Percentiles rank a stretch among this genome's conserved stretches.
Evolutionary conservation across 2,888 invertebrate species (phyloP).

Genomic region (Limnephilus marmoratus): DNA sequence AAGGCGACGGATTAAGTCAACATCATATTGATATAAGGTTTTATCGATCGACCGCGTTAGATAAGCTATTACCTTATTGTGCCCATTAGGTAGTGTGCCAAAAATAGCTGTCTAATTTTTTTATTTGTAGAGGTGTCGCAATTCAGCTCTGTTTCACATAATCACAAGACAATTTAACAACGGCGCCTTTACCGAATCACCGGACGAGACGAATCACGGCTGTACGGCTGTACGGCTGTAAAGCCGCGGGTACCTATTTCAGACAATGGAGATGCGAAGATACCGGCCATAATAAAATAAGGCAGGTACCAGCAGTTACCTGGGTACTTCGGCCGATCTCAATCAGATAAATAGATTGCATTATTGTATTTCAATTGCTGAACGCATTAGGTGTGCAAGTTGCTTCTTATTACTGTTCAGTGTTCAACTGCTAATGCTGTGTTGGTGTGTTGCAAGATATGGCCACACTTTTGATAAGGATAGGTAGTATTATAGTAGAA

Average conservation of each 20-base stretch:
- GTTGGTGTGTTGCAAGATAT: not conserved
- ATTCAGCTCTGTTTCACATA: not conserved
- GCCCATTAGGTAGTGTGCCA: not conserved
- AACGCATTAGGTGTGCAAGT: not conserved
- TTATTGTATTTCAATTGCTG: conserved; percentile 39
- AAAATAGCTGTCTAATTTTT: not conserved
- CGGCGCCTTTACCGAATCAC: not conserved
- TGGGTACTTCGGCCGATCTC: not conserved
- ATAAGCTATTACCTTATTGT: no score
- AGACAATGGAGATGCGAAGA: not conserved
- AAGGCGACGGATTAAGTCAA: no score
- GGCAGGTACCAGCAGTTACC: not conserved
- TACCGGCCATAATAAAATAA: not conserved
- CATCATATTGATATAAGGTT: no score
- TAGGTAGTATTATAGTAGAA: not conserved
- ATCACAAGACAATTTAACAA: not conserved
- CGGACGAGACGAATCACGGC: not conserved
- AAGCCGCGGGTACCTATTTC: not conserved
- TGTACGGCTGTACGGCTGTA: not conserved
- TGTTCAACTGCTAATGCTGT: not conserved
- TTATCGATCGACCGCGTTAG: no score
- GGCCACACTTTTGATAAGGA: not conserved
- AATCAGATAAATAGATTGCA: conserved; percentile 38
- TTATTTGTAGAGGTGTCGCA: not conserved
- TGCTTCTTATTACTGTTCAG: not conserved